These are phyloP conservation scores for Xanthia togata DNA, from an alignment of 2,888 invertebrate genomes.

Conservation along the genomic window DNA sequence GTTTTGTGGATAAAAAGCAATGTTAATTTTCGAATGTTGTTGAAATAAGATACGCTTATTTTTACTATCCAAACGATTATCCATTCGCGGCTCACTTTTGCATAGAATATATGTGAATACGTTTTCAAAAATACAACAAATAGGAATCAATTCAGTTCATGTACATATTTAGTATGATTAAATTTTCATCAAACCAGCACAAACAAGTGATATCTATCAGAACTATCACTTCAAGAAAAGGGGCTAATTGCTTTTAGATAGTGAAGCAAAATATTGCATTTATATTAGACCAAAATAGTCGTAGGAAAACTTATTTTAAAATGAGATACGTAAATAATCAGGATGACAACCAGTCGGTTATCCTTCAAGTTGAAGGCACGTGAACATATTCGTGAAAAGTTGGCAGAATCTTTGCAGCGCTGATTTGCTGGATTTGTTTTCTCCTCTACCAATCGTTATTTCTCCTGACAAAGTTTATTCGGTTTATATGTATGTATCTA, in stretches of 20 bases:
- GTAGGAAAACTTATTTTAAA: neutral
- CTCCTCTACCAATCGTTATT: too few relatives aligned
- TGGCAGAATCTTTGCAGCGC: too few relatives aligned
- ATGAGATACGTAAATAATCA: too few relatives aligned
- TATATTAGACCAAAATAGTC: neutral
- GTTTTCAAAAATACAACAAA: neutral
- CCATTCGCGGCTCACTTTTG: neutral
- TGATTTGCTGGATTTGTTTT: too few relatives aligned
- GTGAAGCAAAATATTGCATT: neutral
- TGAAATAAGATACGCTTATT: neutral
- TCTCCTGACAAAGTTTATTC: too few relatives aligned
- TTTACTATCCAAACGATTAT: neutral
- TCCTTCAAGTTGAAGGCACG: too few relatives aligned
- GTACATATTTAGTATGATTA: neutral
- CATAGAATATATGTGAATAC: neutral
- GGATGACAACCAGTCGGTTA: too few relatives aligned
- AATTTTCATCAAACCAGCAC: neutral
- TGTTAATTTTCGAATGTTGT: conserved; percentile 5
- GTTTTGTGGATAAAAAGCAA: neutral
- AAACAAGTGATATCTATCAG: conserved; percentile 11
- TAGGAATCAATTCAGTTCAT: neutral
- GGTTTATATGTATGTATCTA: too few relatives aligned
- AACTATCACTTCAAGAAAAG: conserved; percentile 4
- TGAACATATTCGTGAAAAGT: too few relatives aligned
- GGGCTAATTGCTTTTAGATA: conserved; percentile 22